Evolutionary conservation across 2,797 vertebrate species (phyloP).

Genomic region (Tamandua tetradactyla): DNA sequence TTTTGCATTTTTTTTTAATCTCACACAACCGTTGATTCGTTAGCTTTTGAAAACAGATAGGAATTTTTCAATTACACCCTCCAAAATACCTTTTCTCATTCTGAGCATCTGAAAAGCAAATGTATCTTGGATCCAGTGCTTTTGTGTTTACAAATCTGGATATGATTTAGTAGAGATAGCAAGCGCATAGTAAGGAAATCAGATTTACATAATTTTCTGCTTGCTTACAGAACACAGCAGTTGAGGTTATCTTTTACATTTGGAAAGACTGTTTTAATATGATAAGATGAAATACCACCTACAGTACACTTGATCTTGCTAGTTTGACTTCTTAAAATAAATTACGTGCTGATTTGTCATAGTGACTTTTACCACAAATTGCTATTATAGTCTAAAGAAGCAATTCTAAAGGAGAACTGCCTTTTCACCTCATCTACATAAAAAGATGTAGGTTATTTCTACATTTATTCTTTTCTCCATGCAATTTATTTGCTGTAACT

Average conservation of each 20-base stretch:
- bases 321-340: slow-evolving; percentile 74
- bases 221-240: slow-evolving; percentile 80
- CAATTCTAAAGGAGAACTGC: slow-evolving; percentile 62
- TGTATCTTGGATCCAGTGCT: slow-evolving; percentile 69
- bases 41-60: slow-evolving; percentile 75
- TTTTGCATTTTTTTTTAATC: slow-evolving; percentile 48
- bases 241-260: slow-evolving; percentile 81
- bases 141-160: slow-evolving; percentile 84
- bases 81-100: slow-evolving; percentile 72
- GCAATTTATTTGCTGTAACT: slow-evolving; percentile 62
- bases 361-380: slow-evolving; percentile 78
- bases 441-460: slow-evolving; percentile 68
- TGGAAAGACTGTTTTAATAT: slow-evolving; percentile 82
- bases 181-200: slow-evolving; percentile 81
- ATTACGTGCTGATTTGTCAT: slow-evolving; percentile 81
- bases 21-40: slow-evolving; percentile 61
- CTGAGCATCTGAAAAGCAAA: slow-evolving; percentile 74
- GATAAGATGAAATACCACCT: slow-evolving; percentile 83
- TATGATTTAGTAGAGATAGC: slow-evolving; percentile 84
- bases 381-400: slow-evolving; percentile 72
- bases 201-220: slow-evolving; percentile 87
- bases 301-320: slow-evolving; percentile 76
- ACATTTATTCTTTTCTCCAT: slow-evolving; percentile 50
- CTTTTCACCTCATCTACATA: slow-evolving; percentile 67
- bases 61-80: slow-evolving; percentile 78